phyloP scores from a whole-genome alignment of 2,113 vertebrate genomes.

The Cavia aperea region DNA sequence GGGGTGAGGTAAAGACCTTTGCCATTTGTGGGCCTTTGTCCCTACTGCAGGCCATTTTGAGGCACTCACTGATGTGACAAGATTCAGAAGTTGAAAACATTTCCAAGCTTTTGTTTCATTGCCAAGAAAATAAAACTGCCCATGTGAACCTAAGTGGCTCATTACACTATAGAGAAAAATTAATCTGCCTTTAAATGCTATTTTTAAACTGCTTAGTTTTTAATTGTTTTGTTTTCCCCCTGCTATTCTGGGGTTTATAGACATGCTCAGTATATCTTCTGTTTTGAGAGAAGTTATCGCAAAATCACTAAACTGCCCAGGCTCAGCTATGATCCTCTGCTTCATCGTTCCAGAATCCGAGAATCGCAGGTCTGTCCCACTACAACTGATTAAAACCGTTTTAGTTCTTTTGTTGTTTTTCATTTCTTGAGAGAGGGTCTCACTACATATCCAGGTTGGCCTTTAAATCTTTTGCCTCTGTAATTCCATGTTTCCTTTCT shows the following conservation, averaged over 20 bases:
- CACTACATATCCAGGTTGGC: not conserved
- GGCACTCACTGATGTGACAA: not conserved
- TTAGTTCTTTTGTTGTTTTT: not conserved
- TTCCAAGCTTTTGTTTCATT: not conserved
- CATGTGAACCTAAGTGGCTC: not conserved
- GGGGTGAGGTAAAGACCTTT: not conserved
- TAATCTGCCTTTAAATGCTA: not conserved
- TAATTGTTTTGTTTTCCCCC: not conserved
- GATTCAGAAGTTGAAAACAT: not conserved
- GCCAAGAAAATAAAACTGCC: not conserved
- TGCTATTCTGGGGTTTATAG: not conserved
- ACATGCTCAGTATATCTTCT: not conserved
- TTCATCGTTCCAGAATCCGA: not conserved
- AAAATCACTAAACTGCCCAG: not conserved
- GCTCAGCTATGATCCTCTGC: not conserved
- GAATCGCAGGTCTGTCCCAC: not conserved
- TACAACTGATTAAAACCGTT: not conserved
- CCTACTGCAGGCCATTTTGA: not conserved
- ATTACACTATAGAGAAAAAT: not conserved
- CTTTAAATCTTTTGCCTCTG: not conserved
- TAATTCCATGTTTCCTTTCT: too few species aligned
- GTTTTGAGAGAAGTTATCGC: not conserved
- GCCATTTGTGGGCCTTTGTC: not conserved
- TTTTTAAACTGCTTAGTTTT: conserved; percentile 12
- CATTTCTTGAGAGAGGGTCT: not conserved